Conservation (phyloP, 2,888 invertebrate genomes). For the Sepiola atlantica region DNA sequence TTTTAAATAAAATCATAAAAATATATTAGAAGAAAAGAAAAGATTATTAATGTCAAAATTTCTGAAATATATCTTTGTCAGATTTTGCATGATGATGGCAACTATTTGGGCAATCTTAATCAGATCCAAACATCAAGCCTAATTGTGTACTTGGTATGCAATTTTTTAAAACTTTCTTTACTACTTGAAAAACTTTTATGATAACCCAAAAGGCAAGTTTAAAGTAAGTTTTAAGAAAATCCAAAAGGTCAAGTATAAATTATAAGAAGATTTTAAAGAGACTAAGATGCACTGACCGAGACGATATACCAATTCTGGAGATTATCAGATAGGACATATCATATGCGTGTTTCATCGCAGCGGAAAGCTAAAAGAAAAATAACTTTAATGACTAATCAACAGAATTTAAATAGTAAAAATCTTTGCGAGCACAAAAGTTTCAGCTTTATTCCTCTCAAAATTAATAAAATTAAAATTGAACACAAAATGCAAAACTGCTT, state of each 20-base stretch:
- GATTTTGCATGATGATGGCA: neutral
- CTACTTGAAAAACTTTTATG: too few relatives aligned
- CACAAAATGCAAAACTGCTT: neutral
- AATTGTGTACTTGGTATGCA: too few relatives aligned
- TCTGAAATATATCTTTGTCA: neutral
- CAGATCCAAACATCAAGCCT: too few relatives aligned
- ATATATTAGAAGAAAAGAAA: neutral
- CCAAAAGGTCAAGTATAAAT: too few relatives aligned
- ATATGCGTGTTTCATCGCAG: neutral
- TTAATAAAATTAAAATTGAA: neutral
- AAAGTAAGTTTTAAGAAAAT: too few relatives aligned
- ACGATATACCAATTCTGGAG: neutral
- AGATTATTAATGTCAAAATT: neutral
- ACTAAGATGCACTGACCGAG: neutral
- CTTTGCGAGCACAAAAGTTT: neutral
- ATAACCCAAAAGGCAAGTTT: too few relatives aligned
- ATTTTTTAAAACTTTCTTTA: too few relatives aligned
- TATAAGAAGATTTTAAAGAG: neutral
- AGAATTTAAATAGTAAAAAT: neutral
- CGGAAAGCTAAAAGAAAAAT: neutral
- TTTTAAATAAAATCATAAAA: too few relatives aligned
- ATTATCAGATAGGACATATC: neutral
- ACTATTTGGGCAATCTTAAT: too few relatives aligned
- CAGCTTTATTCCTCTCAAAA: neutral
- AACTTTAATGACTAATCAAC: neutral